Evolutionary conservation across 2,888 invertebrate genomes (phyloP).

Genomic region (Idaea aversata): DNA sequence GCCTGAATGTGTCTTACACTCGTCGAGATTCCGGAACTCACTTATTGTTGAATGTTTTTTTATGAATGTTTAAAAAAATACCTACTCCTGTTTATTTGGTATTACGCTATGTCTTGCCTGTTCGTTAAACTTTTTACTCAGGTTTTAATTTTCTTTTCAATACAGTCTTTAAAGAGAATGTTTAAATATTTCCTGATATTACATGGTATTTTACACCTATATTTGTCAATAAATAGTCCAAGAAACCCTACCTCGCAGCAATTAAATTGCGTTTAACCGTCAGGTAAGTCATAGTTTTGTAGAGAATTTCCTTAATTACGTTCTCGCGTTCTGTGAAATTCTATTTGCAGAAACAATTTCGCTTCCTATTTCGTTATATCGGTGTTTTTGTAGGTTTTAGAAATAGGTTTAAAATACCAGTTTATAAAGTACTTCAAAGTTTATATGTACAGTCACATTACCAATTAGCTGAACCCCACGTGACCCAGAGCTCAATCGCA

Average conservation of each 20-base stretch:
- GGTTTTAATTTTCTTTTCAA: neutral
- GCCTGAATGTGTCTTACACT: slow-evolving; percentile 25
- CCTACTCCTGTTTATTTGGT: neutral
- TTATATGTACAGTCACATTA: no score
- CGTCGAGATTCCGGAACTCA: slow-evolving; percentile 22
- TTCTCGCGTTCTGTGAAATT: slow-evolving; percentile 26
- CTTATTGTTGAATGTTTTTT: neutral
- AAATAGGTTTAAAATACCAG: neutral
- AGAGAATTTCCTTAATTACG: slow-evolving; percentile 26
- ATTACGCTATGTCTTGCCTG: neutral
- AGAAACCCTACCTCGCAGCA: slow-evolving; percentile 9
- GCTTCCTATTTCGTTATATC: slow-evolving; percentile 5
- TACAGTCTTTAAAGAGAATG: no score
- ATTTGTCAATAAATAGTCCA: neutral
- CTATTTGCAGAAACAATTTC: slow-evolving; percentile 22
- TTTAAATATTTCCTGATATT: neutral
- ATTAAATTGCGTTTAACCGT: slow-evolving; percentile 22
- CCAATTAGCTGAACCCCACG: no score
- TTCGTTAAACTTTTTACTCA: neutral
- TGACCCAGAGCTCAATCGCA: no score
- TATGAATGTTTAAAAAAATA: neutral
- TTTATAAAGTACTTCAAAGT: neutral
- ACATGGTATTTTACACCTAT: neutral
- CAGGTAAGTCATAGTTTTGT: slow-evolving; percentile 19
- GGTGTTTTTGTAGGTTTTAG: neutral